Evolutionary conservation across 2,888 invertebrate species (phyloP).

Genomic region (Amphipoea lucens): DNA sequence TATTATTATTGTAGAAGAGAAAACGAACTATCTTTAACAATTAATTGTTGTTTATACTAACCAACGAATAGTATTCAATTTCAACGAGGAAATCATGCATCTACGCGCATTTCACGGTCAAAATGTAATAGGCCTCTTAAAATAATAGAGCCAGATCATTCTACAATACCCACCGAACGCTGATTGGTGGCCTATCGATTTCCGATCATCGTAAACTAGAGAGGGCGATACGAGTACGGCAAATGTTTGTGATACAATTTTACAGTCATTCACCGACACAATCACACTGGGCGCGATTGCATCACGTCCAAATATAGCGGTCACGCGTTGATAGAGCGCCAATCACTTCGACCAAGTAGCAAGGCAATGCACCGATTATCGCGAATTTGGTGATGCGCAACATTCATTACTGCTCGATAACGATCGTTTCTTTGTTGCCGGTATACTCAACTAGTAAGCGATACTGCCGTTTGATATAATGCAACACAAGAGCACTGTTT

Average conservation of each 20-base stretch:
- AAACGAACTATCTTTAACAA: too few relatives aligned
- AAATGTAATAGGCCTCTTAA: background rate
- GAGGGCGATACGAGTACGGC: slow-evolving; percentile 30
- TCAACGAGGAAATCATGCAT: too few relatives aligned
- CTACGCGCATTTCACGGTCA: too few relatives aligned
- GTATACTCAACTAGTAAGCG: slow-evolving; percentile 37
- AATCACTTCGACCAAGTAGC: slow-evolving; percentile 63
- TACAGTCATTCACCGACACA: slow-evolving; percentile 77
- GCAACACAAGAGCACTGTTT: background rate
- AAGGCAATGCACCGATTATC: slow-evolving; percentile 41
- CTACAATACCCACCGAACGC: background rate
- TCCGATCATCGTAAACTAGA: slow-evolving; percentile 25
- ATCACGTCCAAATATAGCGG: slow-evolving; percentile 80
- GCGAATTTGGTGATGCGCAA: slow-evolving; percentile 27
- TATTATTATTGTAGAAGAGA: too few relatives aligned
- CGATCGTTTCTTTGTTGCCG: slow-evolving; percentile 1
- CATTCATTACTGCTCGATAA: slow-evolving; percentile 46
- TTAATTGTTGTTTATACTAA: background rate
- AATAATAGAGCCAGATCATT: slow-evolving; percentile 6
- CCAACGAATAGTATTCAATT: too few relatives aligned
- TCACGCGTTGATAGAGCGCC: slow-evolving; percentile 66
- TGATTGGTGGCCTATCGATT: slow-evolving; percentile 13
- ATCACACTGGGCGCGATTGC: slow-evolving; percentile 72
- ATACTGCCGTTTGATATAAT: slow-evolving; percentile 9
- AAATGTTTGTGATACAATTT: slow-evolving; percentile 72